Percentiles rank a stretch among this genome's conserved stretches.
These are phyloP conservation scores for Eupristina koningsbergeri DNA, from an alignment of 1,140 invertebrate species.

Conservation along the genomic window DNA sequence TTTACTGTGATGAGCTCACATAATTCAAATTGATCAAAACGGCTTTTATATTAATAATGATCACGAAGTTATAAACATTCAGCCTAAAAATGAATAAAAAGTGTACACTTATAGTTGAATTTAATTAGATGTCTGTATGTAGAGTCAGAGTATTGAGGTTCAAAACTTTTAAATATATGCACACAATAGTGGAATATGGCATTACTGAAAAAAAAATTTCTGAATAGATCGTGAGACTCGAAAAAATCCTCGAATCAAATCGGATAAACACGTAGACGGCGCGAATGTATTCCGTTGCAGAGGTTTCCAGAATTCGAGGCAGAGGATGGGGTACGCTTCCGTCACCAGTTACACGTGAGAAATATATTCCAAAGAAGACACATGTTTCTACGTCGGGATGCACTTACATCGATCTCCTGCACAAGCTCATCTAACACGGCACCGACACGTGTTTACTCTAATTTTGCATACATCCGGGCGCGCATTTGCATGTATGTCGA, in stretches of 20 bases:
- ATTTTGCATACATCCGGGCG: background rate
- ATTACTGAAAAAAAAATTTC: too few relatives aligned
- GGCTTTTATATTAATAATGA: background rate
- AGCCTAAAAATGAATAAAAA: background rate
- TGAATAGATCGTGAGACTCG: too few relatives aligned
- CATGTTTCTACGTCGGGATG: background rate
- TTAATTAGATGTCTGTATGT: background rate
- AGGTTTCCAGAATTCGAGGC: conserved; percentile 1
- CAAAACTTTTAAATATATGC: background rate
- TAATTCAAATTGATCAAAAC: background rate
- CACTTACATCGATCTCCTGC: conserved; percentile 34
- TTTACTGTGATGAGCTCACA: background rate
- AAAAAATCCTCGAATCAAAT: background rate
- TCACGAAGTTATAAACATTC: background rate
- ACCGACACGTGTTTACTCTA: conserved; percentile 39
- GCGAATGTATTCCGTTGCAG: background rate
- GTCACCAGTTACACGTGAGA: background rate
- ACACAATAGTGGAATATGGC: too few relatives aligned
- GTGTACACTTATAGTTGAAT: background rate
- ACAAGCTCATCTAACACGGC: background rate
- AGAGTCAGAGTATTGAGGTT: too few relatives aligned
- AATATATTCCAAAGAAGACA: background rate
- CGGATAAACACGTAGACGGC: background rate
- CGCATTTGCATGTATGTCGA: background rate
- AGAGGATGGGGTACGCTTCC: too few relatives aligned